These are phyloP conservation scores for Lepisosteus oculatus DNA, from an alignment of 2,113 vertebrate genomes.

Conservation along the genomic window DNA sequence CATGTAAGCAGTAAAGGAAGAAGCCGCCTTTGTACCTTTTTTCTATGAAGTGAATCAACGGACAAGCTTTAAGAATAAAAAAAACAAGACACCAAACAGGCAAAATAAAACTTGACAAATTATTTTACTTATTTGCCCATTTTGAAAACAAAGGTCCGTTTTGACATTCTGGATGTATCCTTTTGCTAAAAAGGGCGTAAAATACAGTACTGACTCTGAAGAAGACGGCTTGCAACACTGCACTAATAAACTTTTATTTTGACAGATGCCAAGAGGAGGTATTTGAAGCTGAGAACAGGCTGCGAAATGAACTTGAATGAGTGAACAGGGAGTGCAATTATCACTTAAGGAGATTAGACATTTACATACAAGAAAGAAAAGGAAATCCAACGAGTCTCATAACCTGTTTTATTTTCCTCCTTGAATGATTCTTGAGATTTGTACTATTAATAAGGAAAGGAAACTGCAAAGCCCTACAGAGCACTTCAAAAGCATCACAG, in stretches of 20 bases:
- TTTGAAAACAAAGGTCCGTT: too few species aligned
- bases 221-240: too few species aligned
- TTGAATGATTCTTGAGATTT: constrained; percentile 12
- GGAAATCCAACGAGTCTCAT: background rate
- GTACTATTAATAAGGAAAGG: constrained; percentile 6
- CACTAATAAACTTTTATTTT: too few species aligned
- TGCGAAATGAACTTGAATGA: constrained; percentile 37
- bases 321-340: constrained; percentile 43
- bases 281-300: constrained; percentile 52
- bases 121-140: too few species aligned
- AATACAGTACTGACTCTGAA: too few species aligned
- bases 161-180: too few species aligned
- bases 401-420: background rate
- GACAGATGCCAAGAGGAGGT: constrained; percentile 41
- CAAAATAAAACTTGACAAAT: too few species aligned
- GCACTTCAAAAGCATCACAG: constrained; percentile 23
- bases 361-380: constrained; percentile 5
- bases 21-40: background rate
- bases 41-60: too few species aligned
- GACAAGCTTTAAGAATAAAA: too few species aligned
- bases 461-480: constrained; percentile 3
- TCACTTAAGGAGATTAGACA: background rate
- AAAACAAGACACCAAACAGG: too few species aligned
- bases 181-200: too few species aligned
- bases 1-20: background rate